These are phyloP conservation scores for Stratiolaelaps scimitus DNA, from an alignment of 1,140 invertebrate genomes.

Conservation along the genomic window DNA sequence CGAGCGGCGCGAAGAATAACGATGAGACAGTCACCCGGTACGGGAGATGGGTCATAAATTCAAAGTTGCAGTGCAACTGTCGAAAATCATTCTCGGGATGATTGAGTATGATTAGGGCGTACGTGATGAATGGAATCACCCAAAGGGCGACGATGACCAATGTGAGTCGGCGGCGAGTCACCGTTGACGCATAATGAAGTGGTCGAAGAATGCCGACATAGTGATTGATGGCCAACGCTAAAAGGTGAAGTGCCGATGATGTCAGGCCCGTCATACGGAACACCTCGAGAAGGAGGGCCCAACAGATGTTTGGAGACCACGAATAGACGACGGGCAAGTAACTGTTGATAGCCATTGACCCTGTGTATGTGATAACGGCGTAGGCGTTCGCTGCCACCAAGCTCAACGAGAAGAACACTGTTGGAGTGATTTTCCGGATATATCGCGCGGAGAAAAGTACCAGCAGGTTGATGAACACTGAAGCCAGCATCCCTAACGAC, in stretches of 20 bases:
- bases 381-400: slow-evolving; percentile 50
- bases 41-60: slow-evolving; percentile 42
- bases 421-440: slow-evolving; percentile 36
- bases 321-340: slow-evolving; percentile 39
- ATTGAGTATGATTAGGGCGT: slow-evolving; percentile 45
- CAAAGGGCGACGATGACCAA: slow-evolving; percentile 46
- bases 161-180: slow-evolving; percentile 41
- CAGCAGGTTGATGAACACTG: slow-evolving; percentile 12
- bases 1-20: slow-evolving; percentile 43
- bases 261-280: slow-evolving; percentile 46
- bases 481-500: slow-evolving; percentile 6
- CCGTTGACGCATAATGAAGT: slow-evolving; percentile 45
- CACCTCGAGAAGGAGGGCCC: slow-evolving; percentile 43
- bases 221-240: slow-evolving; percentile 54
- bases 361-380: slow-evolving; percentile 45
- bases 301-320: slow-evolving; percentile 37
- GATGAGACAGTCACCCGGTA: slow-evolving; percentile 43
- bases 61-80: slow-evolving; percentile 38
- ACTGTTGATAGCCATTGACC: slow-evolving; percentile 48
- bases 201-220: slow-evolving; percentile 53
- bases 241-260: slow-evolving; percentile 51
- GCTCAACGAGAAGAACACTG: slow-evolving; percentile 49
- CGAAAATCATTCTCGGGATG: slow-evolving; percentile 31
- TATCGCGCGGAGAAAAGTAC: slow-evolving; percentile 26
- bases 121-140: slow-evolving; percentile 45